These are phyloP conservation scores for Anagrus nilaparvatae DNA, from an alignment of 1,140 invertebrate genomes.

Conservation along the genomic window DNA sequence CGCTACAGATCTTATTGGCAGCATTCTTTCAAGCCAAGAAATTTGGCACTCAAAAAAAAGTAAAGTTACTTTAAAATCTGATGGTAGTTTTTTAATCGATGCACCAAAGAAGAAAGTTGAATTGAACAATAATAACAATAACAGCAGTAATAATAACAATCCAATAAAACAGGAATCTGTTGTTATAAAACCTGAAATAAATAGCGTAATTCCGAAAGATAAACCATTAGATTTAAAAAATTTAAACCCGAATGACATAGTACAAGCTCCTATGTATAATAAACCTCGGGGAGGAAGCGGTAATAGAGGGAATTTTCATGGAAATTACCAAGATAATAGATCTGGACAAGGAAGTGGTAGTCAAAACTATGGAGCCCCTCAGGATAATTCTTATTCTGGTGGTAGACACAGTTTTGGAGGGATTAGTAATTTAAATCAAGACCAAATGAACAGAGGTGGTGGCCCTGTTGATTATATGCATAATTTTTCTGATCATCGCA, in stretches of 20 bases:
- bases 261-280: constrained; percentile 51
- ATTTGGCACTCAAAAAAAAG: constrained; percentile 55
- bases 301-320: constrained; percentile 30
- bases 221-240: constrained; percentile 27
- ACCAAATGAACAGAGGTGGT: constrained; percentile 6
- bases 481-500: too few relatives aligned
- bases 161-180: constrained; percentile 24
- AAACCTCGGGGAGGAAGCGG: constrained; percentile 34
- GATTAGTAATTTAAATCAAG: constrained; percentile 14
- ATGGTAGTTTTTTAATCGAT: constrained; percentile 48
- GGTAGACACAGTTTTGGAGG: constrained; percentile 32
- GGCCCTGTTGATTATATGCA: too few relatives aligned
- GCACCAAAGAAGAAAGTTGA: constrained; percentile 26
- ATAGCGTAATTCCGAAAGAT: constrained; percentile 14
- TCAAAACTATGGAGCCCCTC: constrained; percentile 20
- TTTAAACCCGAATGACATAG: constrained; percentile 32
- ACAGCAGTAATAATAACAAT: constrained; percentile 29
- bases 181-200: background rate
- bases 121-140: constrained; percentile 23
- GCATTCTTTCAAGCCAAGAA: constrained; percentile 64
- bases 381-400: constrained; percentile 22
- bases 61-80: constrained; percentile 48
- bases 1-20: constrained; percentile 55
- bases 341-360: constrained; percentile 22
- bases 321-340: constrained; percentile 30